A percentile compares a stretch with the other conserved stretches of the same genome.
Evolutionary conservation across 2,888 invertebrate genomes (phyloP).

Genomic region (Trissolcus japonicus): DNA sequence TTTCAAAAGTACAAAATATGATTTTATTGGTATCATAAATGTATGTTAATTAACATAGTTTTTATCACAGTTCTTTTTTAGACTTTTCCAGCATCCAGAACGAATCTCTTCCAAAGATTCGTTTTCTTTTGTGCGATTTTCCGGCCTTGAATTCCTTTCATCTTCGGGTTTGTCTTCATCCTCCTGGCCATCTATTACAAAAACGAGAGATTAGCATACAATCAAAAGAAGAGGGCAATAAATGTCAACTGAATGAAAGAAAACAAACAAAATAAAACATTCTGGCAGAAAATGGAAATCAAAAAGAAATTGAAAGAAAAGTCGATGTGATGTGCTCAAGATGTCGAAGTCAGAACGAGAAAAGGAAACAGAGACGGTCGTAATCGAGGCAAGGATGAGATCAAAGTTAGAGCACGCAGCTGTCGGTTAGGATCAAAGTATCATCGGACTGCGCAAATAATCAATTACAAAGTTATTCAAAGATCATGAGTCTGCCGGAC

Average conservation of each 20-base stretch:
- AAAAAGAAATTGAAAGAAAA: constrained; percentile 14
- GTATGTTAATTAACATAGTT: neutral
- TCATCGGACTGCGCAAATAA: constrained; percentile 49
- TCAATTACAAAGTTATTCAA: constrained; percentile 42
- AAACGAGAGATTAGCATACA: constrained; percentile 62
- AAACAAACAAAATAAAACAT: constrained; percentile 5
- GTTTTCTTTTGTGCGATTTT: neutral
- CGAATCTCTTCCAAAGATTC: neutral
- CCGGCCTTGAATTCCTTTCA: constrained; percentile 67
- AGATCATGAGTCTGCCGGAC: constrained; percentile 40
- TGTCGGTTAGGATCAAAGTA: constrained; percentile 33
- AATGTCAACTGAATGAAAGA: constrained; percentile 7
- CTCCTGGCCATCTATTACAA: constrained; percentile 70
- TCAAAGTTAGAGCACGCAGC: constrained; percentile 41
- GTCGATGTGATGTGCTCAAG: constrained; percentile 43
- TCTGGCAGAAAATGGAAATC: constrained; percentile 1
- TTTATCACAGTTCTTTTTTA: neutral
- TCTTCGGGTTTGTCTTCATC: constrained; percentile 63
- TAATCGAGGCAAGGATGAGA: constrained; percentile 37
- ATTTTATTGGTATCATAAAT: neutral
- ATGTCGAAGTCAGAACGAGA: constrained; percentile 37
- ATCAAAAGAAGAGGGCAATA: neutral
- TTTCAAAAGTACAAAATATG: constrained; percentile 5
- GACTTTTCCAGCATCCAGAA: neutral
- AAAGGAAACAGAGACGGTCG: constrained; percentile 20